Evolutionary conservation across 2,888 invertebrate genomes (phyloP).

Genomic region (Acanthosepion esculentum): DNA sequence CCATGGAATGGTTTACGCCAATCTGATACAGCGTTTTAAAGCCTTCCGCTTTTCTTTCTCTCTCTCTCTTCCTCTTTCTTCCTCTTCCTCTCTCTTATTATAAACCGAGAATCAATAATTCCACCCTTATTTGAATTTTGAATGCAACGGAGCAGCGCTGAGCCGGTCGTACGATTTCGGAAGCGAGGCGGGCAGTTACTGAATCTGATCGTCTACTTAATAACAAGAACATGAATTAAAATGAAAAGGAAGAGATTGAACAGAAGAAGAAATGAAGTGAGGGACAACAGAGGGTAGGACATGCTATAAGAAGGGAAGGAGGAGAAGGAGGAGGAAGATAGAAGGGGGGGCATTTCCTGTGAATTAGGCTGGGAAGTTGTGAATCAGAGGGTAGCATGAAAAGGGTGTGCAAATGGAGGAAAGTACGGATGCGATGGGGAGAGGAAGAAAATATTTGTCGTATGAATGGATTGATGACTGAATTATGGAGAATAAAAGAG

Average conservation of each 20-base stretch:
- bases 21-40: slow-evolving; percentile 21
- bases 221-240: background rate
- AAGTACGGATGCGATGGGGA: no score
- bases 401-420: background rate
- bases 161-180: background rate
- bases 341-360: background rate
- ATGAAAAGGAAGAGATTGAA: background rate
- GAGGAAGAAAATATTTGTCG: background rate
- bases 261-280: background rate
- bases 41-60: background rate
- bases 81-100: background rate
- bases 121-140: slow-evolving; percentile 7
- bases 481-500: no score
- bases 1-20: slow-evolving; percentile 22
- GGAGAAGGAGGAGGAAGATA: background rate
- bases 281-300: no score
- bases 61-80: background rate
- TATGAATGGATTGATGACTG: background rate
- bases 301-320: background rate
- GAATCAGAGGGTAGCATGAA: background rate
- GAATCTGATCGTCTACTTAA: background rate
- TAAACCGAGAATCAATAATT: background rate
- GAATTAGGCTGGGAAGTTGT: background rate
- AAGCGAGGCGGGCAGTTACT: background rate
- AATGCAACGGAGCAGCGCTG: background rate